Percentiles rank a stretch among this genome's conserved stretches.
Conservation (phyloP, 2,113 vertebrate genomes). For the Coreoperca whiteheadi region DNA sequence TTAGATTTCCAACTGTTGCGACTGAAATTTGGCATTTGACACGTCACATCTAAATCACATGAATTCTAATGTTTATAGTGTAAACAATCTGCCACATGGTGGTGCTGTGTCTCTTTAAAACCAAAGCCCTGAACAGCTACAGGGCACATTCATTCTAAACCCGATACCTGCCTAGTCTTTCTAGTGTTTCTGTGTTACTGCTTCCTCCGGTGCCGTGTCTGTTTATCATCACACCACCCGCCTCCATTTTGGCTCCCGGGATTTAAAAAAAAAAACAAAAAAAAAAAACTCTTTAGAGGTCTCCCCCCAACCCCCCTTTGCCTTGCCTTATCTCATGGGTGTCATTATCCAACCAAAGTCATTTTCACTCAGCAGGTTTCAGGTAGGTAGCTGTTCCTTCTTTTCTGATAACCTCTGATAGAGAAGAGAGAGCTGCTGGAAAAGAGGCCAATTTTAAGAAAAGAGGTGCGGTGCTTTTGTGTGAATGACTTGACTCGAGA, state of each 20-base stretch:
- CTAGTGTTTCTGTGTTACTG: conserved; percentile 46
- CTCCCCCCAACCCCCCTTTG: neutral
- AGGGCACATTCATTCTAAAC: conserved; percentile 6
- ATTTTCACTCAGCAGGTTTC: conserved; percentile 59
- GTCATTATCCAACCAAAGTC: conserved; percentile 65
- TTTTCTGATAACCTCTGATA: conserved; percentile 60
- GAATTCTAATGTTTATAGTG: conserved; percentile 8
- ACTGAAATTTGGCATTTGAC: neutral
- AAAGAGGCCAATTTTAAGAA: conserved; percentile 46
- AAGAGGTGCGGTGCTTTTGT: conserved; percentile 38
- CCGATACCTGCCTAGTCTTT: conserved; percentile 42
- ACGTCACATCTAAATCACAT: neutral
- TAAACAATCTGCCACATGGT: conserved; percentile 56
- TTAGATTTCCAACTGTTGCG: conserved; percentile 31
- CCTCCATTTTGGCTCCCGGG: conserved; percentile 43
- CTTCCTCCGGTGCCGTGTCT: conserved; percentile 60
- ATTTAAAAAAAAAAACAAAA: neutral
- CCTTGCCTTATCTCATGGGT: conserved; percentile 41
- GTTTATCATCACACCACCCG: conserved; percentile 42
- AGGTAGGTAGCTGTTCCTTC: conserved; percentile 51
- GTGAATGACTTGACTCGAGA: conserved; percentile 62
- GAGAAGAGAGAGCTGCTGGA: conserved; percentile 39
- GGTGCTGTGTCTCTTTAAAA: conserved; percentile 72
- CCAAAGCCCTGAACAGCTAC: neutral
- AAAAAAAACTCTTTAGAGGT: neutral